phyloP scores from a whole-genome alignment of 2,888 invertebrate species.

The Chymomyza amoena region DNA sequence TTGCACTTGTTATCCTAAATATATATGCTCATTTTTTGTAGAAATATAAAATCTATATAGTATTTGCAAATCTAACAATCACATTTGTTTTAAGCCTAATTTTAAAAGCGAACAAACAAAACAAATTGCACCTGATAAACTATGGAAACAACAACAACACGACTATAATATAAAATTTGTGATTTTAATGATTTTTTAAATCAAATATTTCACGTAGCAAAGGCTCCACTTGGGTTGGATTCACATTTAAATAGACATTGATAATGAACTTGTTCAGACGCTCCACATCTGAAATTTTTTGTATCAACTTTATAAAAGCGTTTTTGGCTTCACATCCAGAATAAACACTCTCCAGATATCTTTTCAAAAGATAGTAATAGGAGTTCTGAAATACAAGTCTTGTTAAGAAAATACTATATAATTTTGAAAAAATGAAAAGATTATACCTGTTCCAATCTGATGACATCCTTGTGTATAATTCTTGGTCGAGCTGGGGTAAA shows the following conservation, averaged over 20 bases:
- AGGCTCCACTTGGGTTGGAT: constrained; percentile 94
- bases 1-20: constrained; percentile 67
- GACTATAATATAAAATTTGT: constrained; percentile 26
- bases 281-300: constrained; percentile 93
- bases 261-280: constrained; percentile 94
- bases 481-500: constrained; percentile 91
- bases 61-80: constrained; percentile 67
- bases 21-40: constrained; percentile 56
- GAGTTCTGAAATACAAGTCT: constrained; percentile 83
- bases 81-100: constrained; percentile 65
- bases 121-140: constrained; percentile 46
- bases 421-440: neutral
- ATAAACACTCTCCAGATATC: constrained; percentile 90
- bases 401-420: neutral
- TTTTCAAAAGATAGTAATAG: constrained; percentile 91
- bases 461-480: constrained; percentile 90
- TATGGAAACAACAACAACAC: constrained; percentile 28
- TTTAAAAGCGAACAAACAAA: constrained; percentile 54
- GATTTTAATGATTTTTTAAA: constrained; percentile 83
- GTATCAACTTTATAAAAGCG: constrained; percentile 91
- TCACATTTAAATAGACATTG: constrained; percentile 93
- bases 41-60: constrained; percentile 66
- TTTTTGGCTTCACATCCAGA: constrained; percentile 92
- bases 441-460: constrained; percentile 89
- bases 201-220: constrained; percentile 97